Conservation (phyloP, 2,888 invertebrate genomes). For the Plusia festucae region DNA sequence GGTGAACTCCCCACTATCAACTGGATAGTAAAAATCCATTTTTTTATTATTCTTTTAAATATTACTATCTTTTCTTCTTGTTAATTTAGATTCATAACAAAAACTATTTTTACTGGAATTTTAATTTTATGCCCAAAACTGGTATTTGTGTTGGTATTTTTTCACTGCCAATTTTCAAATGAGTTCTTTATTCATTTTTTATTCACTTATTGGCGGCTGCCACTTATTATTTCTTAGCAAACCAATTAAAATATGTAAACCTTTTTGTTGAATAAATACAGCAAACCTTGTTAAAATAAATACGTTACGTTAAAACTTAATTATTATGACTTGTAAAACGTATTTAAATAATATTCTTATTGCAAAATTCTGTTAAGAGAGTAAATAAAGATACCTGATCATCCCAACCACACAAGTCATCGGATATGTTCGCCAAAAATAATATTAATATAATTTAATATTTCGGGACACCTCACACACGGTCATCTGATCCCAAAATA, state of each 20-base stretch:
- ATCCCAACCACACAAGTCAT: not conserved
- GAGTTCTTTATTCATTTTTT: constrained; percentile 24
- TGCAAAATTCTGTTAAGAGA: no score
- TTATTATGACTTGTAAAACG: no score
- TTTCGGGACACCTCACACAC: no score
- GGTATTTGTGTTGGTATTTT: constrained; percentile 22
- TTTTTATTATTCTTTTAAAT: constrained; percentile 57
- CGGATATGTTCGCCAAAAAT: not conserved
- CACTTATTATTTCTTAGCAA: not conserved
- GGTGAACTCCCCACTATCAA: constrained; percentile 69
- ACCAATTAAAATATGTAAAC: not conserved
- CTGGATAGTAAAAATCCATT: constrained; percentile 75
- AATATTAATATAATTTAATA: no score
- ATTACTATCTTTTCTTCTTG: constrained; percentile 47
- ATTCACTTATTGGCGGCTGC: constrained; percentile 13
- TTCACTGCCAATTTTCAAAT: constrained; percentile 63
- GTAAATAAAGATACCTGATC: no score
- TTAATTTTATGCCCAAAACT: constrained; percentile 50
- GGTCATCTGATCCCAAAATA: no score
- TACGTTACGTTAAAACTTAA: no score
- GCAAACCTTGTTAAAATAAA: not conserved
- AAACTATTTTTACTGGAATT: constrained; percentile 62
- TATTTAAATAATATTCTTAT: no score
- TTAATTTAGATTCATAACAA: constrained; percentile 56
- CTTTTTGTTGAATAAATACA: constrained; percentile 15